These are phyloP conservation scores for Drosophila pseudoobscura DNA, from an alignment of 1,140 invertebrate genomes.

Conservation along the genomic window DNA sequence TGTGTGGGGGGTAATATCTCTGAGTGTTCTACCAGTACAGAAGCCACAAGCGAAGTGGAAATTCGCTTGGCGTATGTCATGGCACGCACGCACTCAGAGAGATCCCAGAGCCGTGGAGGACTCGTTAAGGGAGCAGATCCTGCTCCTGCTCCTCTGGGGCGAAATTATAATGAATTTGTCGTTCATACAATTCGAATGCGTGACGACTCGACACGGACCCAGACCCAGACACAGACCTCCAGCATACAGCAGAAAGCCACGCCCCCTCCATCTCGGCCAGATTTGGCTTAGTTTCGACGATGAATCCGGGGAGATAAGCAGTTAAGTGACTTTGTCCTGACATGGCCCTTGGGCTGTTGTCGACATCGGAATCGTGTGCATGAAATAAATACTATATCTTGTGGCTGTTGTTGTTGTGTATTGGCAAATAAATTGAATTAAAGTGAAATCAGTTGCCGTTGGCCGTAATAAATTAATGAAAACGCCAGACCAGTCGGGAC, in stretches of 20 bases:
- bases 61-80: constrained; percentile 64
- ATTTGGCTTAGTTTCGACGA: constrained; percentile 66
- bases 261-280: constrained; percentile 41
- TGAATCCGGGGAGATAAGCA: constrained; percentile 65
- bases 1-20: background rate
- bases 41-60: constrained; percentile 36
- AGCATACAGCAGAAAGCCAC: constrained; percentile 4
- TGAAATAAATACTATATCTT: constrained; percentile 58
- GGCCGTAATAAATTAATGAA: constrained; percentile 75
- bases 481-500: constrained; percentile 34
- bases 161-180: constrained; percentile 80
- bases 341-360: constrained; percentile 44
- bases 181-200: constrained; percentile 57
- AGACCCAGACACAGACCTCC: background rate
- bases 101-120: constrained; percentile 35
- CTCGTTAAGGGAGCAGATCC: background rate
- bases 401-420: constrained; percentile 42
- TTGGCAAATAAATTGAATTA: constrained; percentile 77
- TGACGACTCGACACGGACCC: constrained; percentile 35
- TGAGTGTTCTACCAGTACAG: constrained; percentile 23
- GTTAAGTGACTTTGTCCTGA: constrained; percentile 68
- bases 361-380: constrained; percentile 37
- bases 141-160: constrained; percentile 1
- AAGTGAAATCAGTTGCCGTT: constrained; percentile 74
- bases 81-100: constrained; percentile 65